Evolutionary conservation across 2,888 invertebrate genomes (phyloP).

Genomic region (Phyto melanocephala): DNA sequence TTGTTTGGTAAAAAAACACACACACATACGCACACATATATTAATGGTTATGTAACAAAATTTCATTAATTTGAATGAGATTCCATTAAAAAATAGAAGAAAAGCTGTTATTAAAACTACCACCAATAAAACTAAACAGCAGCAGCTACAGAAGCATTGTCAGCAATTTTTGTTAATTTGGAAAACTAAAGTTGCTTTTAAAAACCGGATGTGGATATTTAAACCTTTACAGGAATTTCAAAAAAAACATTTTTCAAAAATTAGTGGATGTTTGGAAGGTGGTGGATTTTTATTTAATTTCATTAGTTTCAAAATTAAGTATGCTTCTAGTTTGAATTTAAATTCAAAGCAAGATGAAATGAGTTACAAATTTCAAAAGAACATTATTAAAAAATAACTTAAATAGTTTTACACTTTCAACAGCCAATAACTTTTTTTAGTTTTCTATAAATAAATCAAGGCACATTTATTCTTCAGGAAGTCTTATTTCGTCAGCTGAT

Average conservation of each 20-base stretch:
- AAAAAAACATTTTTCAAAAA: not conserved
- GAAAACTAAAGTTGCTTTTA: constrained; percentile 36
- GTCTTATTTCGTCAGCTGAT: too few species aligned
- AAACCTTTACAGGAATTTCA: constrained; percentile 37
- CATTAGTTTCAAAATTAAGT: constrained; percentile 41
- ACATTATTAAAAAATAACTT: too few species aligned
- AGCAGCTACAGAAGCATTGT: constrained; percentile 16
- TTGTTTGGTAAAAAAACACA: constrained; percentile 1
- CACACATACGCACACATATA: not conserved
- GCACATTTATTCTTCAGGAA: too few species aligned
- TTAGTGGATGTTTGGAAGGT: not conserved
- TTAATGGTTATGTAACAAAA: constrained; percentile 44
- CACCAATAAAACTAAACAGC: constrained; percentile 16
- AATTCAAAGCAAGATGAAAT: too few species aligned
- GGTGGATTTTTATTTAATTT: constrained; percentile 2
- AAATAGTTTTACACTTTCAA: too few species aligned
- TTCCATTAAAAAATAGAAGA: constrained; percentile 38
- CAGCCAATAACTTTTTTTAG: too few species aligned
- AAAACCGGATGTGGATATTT: constrained; percentile 8
- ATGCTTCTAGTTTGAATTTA: not conserved
- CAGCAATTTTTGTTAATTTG: constrained; percentile 56
- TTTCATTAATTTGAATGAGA: constrained; percentile 60
- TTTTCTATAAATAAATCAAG: too few species aligned
- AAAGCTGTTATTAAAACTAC: constrained; percentile 26
- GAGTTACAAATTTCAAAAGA: too few species aligned